Conservation (phyloP, 2,113 vertebrate species). For the Nannospalax galili region DNA sequence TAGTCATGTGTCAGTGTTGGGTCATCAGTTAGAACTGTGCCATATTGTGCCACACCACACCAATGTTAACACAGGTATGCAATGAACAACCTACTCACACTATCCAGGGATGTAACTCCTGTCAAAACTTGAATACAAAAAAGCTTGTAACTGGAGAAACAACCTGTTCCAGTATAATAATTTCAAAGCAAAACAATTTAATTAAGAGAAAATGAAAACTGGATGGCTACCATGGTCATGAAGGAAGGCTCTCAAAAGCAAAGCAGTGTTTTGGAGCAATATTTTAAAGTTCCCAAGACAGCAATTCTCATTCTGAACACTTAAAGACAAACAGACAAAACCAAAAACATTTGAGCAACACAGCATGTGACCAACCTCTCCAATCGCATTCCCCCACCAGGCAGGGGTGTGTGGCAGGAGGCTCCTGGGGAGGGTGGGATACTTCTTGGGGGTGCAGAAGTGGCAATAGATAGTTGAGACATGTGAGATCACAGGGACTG, state of each 20-base stretch:
- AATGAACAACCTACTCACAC: background rate
- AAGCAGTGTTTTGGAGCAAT: background rate
- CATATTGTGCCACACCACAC: accelerated
- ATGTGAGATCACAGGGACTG: background rate
- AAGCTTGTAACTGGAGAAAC: background rate
- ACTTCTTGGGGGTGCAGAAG: no score
- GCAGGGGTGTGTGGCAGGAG: background rate
- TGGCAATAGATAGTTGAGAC: background rate
- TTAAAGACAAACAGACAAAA: background rate
- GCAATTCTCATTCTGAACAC: background rate
- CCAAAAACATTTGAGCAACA: background rate
- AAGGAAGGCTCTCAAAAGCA: background rate
- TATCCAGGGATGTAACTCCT: no score
- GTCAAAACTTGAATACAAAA: background rate
- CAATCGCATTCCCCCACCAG: background rate
- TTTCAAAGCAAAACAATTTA: background rate
- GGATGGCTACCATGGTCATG: background rate
- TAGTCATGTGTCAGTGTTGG: no score
- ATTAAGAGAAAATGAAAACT: background rate
- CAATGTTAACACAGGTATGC: background rate
- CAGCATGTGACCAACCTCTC: background rate
- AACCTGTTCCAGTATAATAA: background rate
- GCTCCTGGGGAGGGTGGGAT: background rate
- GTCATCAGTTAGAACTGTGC: background rate
- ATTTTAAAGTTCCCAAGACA: background rate